Percentiles rank a stretch among this genome's conserved stretches.
Evolutionary conservation across 2,797 vertebrate species (phyloP).

Genomic region (Pseudochromis fuscus): DNA sequence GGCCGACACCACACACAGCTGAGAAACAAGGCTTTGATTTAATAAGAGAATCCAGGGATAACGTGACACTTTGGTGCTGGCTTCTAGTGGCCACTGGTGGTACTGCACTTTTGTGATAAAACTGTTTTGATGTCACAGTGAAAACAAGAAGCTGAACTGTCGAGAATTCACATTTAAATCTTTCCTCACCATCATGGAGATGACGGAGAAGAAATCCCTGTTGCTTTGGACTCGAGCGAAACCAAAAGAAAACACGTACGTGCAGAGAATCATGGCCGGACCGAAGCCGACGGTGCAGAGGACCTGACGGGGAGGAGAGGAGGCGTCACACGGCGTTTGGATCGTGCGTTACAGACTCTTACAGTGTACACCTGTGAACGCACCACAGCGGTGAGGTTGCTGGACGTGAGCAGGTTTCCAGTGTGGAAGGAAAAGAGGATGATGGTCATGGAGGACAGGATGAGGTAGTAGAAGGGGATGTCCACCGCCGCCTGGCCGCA

Average conservation of each 20-base stretch:
- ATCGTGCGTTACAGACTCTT: too few species aligned
- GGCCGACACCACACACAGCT: conserved; percentile 86
- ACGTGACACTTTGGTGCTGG: too few species aligned
- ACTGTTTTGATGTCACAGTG: background rate
- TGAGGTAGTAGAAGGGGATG: conserved; percentile 85
- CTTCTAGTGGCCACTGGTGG: too few species aligned
- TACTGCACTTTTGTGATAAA: background rate
- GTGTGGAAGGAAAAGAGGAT: conserved; percentile 86
- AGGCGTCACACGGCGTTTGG: too few species aligned
- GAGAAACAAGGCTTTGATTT: background rate
- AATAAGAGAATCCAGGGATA: too few species aligned
- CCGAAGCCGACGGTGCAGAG: conserved; percentile 82
- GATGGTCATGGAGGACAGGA: conserved; percentile 82
- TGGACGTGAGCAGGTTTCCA: conserved; percentile 78
- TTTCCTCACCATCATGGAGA: conserved; percentile 90
- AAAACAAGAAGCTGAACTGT: background rate
- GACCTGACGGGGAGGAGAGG: conserved; percentile 75
- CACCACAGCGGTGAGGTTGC: conserved; percentile 83
- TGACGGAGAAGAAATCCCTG: conserved; percentile 89
- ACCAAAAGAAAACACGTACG: conserved; percentile 89
- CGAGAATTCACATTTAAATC: too few species aligned
- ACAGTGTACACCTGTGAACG: conserved; percentile 27
- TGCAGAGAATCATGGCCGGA: conserved; percentile 87
- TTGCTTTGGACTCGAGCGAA: conserved; percentile 89
- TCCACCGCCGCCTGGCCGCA: conserved; percentile 93